Conservation (phyloP, 2,888 invertebrate species). For the Byasa hedistus region DNA sequence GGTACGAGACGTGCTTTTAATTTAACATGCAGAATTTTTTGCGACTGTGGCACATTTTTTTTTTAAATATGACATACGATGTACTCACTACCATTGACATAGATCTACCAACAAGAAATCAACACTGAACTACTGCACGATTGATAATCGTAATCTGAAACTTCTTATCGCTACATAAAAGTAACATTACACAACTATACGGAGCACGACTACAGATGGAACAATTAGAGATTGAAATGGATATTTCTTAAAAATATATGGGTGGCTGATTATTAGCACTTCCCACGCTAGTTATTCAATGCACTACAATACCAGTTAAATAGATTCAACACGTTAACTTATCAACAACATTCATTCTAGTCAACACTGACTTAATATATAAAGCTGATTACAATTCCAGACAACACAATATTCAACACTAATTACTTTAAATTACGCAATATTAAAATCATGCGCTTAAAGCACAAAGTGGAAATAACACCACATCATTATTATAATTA, state of each 20-base stretch:
- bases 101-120: conserved; percentile 30
- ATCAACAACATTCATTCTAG: conserved; percentile 47
- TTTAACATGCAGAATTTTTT: conserved; percentile 51
- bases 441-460: conserved; percentile 71
- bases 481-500: conserved; percentile 45
- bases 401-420: conserved; percentile 63
- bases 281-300: conserved; percentile 33
- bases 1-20: conserved; percentile 63
- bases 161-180: conserved; percentile 32
- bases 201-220: conserved; percentile 20
- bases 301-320: conserved; percentile 37
- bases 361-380: conserved; percentile 45
- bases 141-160: conserved; percentile 32
- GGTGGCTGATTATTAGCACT: conserved; percentile 16
- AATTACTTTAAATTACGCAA: conserved; percentile 62
- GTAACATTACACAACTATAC: conserved; percentile 26
- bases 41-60: conserved; percentile 46
- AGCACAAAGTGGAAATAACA: conserved; percentile 69
- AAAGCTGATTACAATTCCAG: conserved; percentile 62
- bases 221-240: conserved; percentile 17
- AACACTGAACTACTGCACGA: conserved; percentile 32
- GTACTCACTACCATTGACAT: conserved; percentile 29
- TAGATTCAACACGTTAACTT: conserved; percentile 46
- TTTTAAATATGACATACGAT: conserved; percentile 24
- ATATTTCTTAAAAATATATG: background rate